Base-by-base conservation (phyloP, 2,888 invertebrate genomes). In the Eledona agricola region DNA sequence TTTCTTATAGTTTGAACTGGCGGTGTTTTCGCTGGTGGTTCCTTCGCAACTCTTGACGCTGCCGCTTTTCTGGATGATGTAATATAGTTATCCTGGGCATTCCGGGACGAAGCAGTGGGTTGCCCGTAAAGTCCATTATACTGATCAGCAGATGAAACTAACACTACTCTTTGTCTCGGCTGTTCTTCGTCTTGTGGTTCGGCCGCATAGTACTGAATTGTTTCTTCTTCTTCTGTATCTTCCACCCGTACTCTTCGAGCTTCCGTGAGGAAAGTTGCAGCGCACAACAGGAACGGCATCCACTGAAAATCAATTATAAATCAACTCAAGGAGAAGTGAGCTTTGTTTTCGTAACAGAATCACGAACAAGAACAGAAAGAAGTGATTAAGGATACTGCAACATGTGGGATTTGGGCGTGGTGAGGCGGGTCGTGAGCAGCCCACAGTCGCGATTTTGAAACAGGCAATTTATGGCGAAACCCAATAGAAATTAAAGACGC, bases 1-100 rank as follows among this genome's bases (percentile, higher is more conserved):
- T 91, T 90, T 52, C 89, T 80, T 63, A 90, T 88, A 7, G 91
- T 91, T 77, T 90, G 89, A 1, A 91, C 89, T 0, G 89, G 89
- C 1, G 89, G 88, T 34, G 84, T 80, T 72, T 85, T 88, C 11
- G 80, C 75, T 17, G 77, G 62, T 59, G 77, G 61, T 59, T 87
- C 85, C 69, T 83, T 84, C 4, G 78, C 77, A 37, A 81, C 75
- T 15, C 50, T 29, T 4, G 26, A 73, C 35, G 75, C 75, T 52
- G 67, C 62, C 32, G 55, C 50, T 51, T 64, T 66, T 0, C 47
- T 11, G 1, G 64, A 52, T 51, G 69, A 63, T 4, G 75, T 74
- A 13, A 76, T 69, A 57, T 75, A 75, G 51, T 74, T 73, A 25
- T 71, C 72, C 23, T 73, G 72, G 1, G 58, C 59, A 43, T 72